Evolutionary conservation across 2,113 vertebrate species (phyloP), one percentile per base, ranked within the genome.

Genomic region (Girardinichthys multiradiatus): DNA sequence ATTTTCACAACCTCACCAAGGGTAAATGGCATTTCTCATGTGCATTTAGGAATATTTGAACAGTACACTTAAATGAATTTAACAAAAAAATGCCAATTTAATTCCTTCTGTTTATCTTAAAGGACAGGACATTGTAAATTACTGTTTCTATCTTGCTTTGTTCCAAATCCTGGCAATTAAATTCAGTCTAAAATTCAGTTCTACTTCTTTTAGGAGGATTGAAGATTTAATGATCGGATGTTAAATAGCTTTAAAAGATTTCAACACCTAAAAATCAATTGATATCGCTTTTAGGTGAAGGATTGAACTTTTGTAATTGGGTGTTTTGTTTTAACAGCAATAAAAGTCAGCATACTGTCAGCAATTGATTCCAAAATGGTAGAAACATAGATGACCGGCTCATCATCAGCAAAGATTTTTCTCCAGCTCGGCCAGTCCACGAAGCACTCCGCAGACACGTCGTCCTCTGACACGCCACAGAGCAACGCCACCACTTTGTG

Each of bases 331-430:
- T 10, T 39, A 15, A 6, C 19, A 51, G 21, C n/a, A 1, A 48
- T 21, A 31, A 59, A 29, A 27, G 54, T 58, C 27, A 48, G 48
- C 90, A 0, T 93, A 95, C 94, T 84, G 59, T 90, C 80, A 68
- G 72, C 10, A 15, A 94, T 66, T 33, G 89, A 79, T 15, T 92
- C 87, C 63, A 87, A 54, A 72, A 94, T 80, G 67, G 92, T 92
- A 15, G 86, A 77, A 37, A 94, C 11, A 59, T 95, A 95, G 28
- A 91, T 33, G 3, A 61, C 27, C 6, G 93, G 92, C 1, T 94
- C 94, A 3, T 95, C 94, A 0, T 93, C 92, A 4, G 90, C 45
- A n/a, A 76, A 72, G 5, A 95, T 68, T 67, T 94, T 94, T 39
- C 81, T 92, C 94, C 94, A 95, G 30, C 15, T 60, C 0, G 79